Conservation (phyloP, 1,140 invertebrate species). For the Phymorhynchus buccinoides region DNA sequence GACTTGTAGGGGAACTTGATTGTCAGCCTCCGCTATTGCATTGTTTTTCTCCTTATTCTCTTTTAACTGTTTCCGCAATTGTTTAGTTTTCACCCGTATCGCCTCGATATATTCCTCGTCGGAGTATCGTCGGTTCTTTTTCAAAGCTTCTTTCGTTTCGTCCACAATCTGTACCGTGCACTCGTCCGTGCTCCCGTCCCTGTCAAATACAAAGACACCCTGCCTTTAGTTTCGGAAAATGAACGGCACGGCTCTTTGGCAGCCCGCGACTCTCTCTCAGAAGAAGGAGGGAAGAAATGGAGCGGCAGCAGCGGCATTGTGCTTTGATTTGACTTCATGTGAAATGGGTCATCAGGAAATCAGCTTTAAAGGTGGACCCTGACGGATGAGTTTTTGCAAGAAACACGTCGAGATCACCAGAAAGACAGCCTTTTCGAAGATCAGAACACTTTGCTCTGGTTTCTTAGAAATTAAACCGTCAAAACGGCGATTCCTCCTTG, state of each 20-base stretch:
- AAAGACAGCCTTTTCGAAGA: too few relatives aligned
- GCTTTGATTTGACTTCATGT: too few relatives aligned
- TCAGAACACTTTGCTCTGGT: too few relatives aligned
- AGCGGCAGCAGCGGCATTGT: background rate
- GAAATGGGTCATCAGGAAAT: too few relatives aligned
- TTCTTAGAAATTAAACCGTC: too few relatives aligned
- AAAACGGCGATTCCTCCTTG: too few relatives aligned
- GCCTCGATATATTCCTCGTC: background rate
- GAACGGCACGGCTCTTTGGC: background rate
- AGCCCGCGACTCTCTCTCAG: background rate
- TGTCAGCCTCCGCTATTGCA: too few relatives aligned
- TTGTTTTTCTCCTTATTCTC: too few relatives aligned
- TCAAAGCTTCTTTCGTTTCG: background rate
- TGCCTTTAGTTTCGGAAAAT: conserved; percentile 1
- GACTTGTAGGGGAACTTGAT: too few relatives aligned
- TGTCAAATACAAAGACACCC: conserved; percentile 10
- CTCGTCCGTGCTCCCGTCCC: background rate
- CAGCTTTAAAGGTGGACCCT: too few relatives aligned
- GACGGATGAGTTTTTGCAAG: too few relatives aligned
- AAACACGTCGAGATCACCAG: too few relatives aligned
- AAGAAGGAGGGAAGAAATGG: background rate
- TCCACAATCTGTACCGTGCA: background rate
- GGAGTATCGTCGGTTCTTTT: background rate
- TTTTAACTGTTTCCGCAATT: background rate
- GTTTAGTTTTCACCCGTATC: background rate